Evolutionary conservation across 1,140 invertebrate species (phyloP), one percentile per base, ranked within the genome.

Genomic region (Calycopis cecrops): DNA sequence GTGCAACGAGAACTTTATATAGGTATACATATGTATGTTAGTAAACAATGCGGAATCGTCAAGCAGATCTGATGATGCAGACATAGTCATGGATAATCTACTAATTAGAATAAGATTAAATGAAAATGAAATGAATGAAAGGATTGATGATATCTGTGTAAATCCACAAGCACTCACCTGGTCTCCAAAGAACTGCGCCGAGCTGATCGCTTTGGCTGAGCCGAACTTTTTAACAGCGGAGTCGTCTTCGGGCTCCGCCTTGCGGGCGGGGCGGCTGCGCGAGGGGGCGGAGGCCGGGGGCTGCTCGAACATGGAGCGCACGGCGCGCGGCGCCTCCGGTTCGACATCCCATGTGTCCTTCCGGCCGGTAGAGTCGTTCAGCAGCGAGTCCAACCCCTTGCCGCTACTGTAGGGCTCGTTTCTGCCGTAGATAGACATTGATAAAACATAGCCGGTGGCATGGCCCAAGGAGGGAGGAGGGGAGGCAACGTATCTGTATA

Each of bases 151-250:
- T n/a, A n/a, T n/a, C 3, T 8, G n/a, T 9, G n/a, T 37, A 50
- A 16, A 35, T 33, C 11, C n/a, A 35, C 9, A 50, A 1, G 11
- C 10, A 38, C 38, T 18, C 14, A 89, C 81, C 63, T 91, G 90
- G 61, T 95, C 94, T 3, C 92, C 93, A 80, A 98, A 98, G 88
- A 93, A 99, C 88, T 99, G 97, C 77, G 98, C 96, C 0, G 98
- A 99, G 56, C 97, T 99, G 68, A 99, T 99, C 2, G 97, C 94
- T 88, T 99, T 99, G 4, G 98, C 97, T 72, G 94, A 93, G 17
- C 96, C 97, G 85, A 99, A 99, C 88, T 99, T 99, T 76, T 96
- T 96, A 73, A 97, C 95, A 9, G 96, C 97, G 59, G 93, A 92
- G 59, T 92, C 91, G 42, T 79, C 75, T 1, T 76, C 78, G 12